Conservation (phyloP, 1,140 invertebrate genomes). For the Drosophila punjabiensis region DNA sequence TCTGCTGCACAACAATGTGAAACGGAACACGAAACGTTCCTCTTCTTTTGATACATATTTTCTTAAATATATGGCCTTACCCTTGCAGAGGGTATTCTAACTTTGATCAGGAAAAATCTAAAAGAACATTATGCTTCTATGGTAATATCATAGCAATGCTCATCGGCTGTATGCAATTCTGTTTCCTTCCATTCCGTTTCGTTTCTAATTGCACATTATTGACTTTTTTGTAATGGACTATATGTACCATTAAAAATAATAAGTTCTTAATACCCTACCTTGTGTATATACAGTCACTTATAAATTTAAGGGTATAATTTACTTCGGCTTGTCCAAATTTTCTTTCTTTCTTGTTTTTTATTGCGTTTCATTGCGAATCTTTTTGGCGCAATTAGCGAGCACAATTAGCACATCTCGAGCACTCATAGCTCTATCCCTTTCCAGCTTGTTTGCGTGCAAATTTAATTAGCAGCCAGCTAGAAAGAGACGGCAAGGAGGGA, state of each 20-base stretch:
- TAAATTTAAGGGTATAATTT: not conserved
- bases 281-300: not conserved
- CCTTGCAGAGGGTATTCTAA: not conserved
- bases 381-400: slow-evolving; percentile 62
- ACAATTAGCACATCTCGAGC: slow-evolving; percentile 74
- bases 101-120: not conserved
- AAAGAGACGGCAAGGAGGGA: slow-evolving; percentile 5
- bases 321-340: not conserved
- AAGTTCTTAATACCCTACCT: not conserved
- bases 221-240: no score
- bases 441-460: slow-evolving; percentile 52
- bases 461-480: slow-evolving; percentile 58
- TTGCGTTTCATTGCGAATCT: slow-evolving; percentile 50
- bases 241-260: no score
- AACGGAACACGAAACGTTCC: slow-evolving; percentile 55
- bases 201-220: not conserved
- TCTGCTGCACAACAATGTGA: slow-evolving; percentile 69
- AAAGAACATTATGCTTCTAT: not conserved
- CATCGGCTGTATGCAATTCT: not conserved
- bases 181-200: not conserved
- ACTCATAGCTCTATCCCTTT: slow-evolving; percentile 17
- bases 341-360: slow-evolving; percentile 1
- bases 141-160: no score
- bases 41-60: slow-evolving; percentile 30
- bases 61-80: slow-evolving; percentile 7